A percentile compares a stretch with the other conserved stretches of the same genome.
Evolutionary conservation across 2,113 vertebrate genomes (phyloP).

Genomic region (Neofelis nebulosa): DNA sequence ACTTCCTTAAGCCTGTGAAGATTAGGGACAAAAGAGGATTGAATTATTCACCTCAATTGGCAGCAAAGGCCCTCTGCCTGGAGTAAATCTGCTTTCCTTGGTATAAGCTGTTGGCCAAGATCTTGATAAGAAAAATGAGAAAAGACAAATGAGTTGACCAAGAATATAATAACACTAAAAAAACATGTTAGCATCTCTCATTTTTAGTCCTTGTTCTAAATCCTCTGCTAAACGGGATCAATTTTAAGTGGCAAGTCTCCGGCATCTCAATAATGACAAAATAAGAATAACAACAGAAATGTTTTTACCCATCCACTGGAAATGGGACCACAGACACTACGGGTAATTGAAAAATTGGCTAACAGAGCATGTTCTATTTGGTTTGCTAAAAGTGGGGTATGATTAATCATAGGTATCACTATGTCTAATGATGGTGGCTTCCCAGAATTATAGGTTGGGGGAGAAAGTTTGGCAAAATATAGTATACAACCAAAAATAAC

Average conservation of each 20-base stretch:
- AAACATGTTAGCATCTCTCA: background rate
- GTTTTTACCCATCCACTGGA: background rate
- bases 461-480: constrained; percentile 31
- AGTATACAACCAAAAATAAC: background rate
- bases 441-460: background rate
- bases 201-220: constrained; percentile 34
- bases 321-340: background rate
- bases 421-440: background rate
- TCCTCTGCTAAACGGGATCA: background rate
- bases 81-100: background rate
- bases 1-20: constrained; percentile 84
- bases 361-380: background rate
- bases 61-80: background rate
- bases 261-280: background rate
- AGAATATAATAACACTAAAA: background rate
- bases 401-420: constrained; percentile 32
- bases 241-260: background rate
- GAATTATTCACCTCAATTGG: background rate
- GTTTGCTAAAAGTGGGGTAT: background rate
- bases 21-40: constrained; percentile 11
- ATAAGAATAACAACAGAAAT: background rate
- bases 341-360: background rate
- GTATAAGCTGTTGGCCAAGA: background rate
- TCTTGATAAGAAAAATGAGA: background rate
- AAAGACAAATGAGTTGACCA: background rate